Evolutionary conservation across 2,797 vertebrate genomes (phyloP).

Genomic region (Columba guinea): DNA sequence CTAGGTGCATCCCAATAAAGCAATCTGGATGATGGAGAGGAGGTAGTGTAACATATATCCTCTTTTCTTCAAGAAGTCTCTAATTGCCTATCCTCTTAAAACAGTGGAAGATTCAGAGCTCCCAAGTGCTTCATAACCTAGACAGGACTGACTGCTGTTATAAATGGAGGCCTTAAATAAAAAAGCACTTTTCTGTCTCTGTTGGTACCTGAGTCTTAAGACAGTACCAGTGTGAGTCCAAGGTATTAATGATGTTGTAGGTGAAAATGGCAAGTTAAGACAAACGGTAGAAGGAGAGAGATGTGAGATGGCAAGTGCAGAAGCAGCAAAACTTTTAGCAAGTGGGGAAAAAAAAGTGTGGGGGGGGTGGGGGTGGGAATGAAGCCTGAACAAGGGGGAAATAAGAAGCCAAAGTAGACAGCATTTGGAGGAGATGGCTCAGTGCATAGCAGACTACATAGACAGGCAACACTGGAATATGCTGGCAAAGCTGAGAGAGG

Average conservation of each 20-base stretch:
- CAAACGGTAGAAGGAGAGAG: not conserved
- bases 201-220: not conserved
- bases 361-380: not conserved
- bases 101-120: not conserved
- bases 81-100: not conserved
- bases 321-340: not conserved
- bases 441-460: not conserved
- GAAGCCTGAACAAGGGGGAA: not conserved
- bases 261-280: not conserved
- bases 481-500: not conserved
- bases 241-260: not conserved
- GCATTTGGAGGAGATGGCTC: not conserved
- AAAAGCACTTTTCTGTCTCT: not conserved
- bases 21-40: not conserved
- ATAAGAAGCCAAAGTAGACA: not conserved
- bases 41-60: not conserved
- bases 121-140: not conserved
- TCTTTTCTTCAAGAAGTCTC: not conserved
- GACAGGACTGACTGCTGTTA: not conserved
- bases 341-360: not conserved
- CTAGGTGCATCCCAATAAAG: not conserved
- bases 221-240: accelerated
- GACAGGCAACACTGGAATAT: not conserved
- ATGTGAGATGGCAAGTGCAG: not conserved
- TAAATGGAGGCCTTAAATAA: not conserved